A percentile compares a stretch with the other conserved stretches of the same genome.
These are phyloP conservation scores for Sigmodon hispidus DNA, from an alignment of 2,113 vertebrate genomes.

Conservation along the genomic window DNA sequence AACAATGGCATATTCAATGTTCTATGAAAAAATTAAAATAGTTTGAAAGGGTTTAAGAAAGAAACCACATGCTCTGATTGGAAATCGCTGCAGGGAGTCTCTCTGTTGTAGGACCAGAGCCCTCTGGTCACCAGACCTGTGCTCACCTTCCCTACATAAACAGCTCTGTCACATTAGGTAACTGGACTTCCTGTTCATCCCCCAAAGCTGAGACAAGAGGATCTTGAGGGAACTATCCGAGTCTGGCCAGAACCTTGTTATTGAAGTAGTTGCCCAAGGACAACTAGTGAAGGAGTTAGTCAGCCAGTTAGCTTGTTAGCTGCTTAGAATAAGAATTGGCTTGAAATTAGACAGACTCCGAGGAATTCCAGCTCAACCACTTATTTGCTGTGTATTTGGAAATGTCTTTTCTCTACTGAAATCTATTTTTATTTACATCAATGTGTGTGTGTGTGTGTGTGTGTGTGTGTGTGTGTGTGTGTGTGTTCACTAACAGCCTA, in stretches of 20 bases:
- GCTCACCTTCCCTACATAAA: neutral
- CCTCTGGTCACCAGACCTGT: neutral
- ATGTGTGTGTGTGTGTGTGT: neutral
- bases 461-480: too few relatives aligned
- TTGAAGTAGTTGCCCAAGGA: neutral
- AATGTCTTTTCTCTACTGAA: neutral
- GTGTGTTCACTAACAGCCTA: neutral
- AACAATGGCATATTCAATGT: constrained; percentile 81
- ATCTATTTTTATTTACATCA: constrained; percentile 26
- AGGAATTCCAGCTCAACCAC: neutral
- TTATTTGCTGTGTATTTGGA: neutral
- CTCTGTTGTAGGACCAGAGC: neutral
- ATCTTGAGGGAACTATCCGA: neutral
- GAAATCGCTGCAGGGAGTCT: neutral
- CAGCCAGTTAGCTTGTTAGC: neutral
- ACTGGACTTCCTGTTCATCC: neutral
- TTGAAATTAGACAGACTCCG: constrained; percentile 7
- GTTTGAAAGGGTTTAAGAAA: constrained; percentile 72
- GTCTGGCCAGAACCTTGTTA: neutral
- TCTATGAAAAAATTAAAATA: constrained; percentile 67
- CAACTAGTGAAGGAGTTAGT: neutral
- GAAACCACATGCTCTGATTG: neutral
- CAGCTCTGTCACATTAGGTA: neutral
- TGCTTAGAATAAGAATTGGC: neutral
- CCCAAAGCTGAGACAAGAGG: neutral